phyloP scores from a whole-genome alignment of 2,797 vertebrate genomes.

The Nyctalus aviator region DNA sequence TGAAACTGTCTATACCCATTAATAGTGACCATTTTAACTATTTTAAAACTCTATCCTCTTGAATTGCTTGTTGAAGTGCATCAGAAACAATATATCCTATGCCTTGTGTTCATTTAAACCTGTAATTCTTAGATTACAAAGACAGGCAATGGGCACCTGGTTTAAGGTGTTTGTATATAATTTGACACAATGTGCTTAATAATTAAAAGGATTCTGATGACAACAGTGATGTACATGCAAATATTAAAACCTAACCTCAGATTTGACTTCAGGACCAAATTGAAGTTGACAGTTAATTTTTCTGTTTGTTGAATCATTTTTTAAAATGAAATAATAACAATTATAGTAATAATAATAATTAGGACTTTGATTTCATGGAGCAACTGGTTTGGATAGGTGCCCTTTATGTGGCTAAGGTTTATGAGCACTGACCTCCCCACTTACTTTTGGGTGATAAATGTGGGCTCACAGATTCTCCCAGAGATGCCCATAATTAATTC shows the following conservation, averaged over 20 bases:
- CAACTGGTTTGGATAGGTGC: neutral
- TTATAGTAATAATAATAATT: neutral
- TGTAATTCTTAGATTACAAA: neutral
- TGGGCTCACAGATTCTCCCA: neutral
- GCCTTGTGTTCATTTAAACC: neutral
- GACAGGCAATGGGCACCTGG: neutral
- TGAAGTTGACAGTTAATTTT: conserved; percentile 14
- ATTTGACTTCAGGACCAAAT: neutral
- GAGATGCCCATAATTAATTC: neutral
- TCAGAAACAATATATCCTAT: neutral
- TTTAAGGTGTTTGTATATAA: neutral
- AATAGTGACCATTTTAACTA: neutral
- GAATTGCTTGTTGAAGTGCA: neutral
- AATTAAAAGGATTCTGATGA: neutral
- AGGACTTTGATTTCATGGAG: neutral
- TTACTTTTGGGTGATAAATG: neutral
- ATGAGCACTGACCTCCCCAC: neutral
- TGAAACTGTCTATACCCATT: neutral
- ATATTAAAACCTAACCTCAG: neutral
- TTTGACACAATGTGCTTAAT: neutral
- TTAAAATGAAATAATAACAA: neutral
- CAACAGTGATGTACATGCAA: neutral
- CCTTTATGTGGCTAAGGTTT: neutral
- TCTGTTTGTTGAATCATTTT: neutral
- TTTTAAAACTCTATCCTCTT: neutral